Evolutionary conservation across 2,113 vertebrate genomes (phyloP).

Genomic region (Tricholaema leucomelas): DNA sequence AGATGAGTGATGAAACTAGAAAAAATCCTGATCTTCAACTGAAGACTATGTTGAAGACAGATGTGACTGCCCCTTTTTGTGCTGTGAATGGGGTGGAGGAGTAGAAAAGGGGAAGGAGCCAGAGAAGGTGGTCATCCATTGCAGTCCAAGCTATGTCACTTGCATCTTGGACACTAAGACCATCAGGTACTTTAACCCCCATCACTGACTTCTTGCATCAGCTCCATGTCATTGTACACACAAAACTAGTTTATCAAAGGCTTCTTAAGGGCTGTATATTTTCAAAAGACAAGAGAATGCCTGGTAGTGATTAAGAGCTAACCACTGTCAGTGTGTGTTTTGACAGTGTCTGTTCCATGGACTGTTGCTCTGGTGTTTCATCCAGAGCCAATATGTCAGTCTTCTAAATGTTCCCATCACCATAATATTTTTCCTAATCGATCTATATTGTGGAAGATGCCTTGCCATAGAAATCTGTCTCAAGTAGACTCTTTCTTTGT

Average conservation of each 20-base stretch:
- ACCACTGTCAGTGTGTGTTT: neutral
- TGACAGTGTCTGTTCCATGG: neutral
- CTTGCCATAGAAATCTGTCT: no score
- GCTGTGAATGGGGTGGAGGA: neutral
- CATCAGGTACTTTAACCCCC: neutral
- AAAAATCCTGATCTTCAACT: neutral
- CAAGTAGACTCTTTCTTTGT: no score
- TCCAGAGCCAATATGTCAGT: neutral
- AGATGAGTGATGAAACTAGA: neutral
- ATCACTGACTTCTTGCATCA: fast-evolving
- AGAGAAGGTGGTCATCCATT: fast-evolving
- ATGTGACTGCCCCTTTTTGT: neutral
- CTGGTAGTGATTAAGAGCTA: neutral
- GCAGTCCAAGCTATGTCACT: neutral
- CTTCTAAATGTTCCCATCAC: neutral
- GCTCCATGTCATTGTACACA: fast-evolving
- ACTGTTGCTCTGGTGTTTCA: neutral
- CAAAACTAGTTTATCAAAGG: neutral
- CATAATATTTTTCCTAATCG: neutral
- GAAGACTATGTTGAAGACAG: neutral
- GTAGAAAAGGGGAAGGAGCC: neutral
- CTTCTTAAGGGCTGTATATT: neutral
- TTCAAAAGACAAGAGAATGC: neutral
- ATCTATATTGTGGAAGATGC: no score
- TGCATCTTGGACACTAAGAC: neutral